Evolutionary conservation across 2,797 vertebrate genomes (phyloP).

Genomic region (Siniperca undulata): DNA sequence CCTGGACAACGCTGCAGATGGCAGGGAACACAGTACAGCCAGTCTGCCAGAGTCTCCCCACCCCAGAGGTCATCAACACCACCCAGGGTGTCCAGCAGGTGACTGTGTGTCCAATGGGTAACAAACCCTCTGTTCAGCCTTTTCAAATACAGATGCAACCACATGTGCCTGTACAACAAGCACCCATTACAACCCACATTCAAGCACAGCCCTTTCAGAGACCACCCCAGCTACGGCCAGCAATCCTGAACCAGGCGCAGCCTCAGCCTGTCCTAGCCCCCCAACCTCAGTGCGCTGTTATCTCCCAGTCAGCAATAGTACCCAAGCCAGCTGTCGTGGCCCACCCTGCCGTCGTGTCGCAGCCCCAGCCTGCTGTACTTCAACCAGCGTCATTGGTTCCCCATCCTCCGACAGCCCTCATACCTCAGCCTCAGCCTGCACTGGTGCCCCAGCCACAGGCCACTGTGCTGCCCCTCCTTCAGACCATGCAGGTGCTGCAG

Average conservation of each 20-base stretch:
- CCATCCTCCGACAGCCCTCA: constrained; percentile 79
- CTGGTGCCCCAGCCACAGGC: constrained; percentile 85
- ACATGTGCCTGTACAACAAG: constrained; percentile 79
- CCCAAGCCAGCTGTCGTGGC: constrained; percentile 78
- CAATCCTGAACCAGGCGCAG: constrained; percentile 71
- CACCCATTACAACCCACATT: constrained; percentile 76
- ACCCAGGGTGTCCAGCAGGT: constrained; percentile 81
- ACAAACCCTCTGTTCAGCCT: constrained; percentile 83
- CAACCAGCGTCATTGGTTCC: constrained; percentile 79
- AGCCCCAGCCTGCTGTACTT: constrained; percentile 79
- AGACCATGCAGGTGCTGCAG: constrained; percentile 97
- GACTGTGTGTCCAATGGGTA: constrained; percentile 82
- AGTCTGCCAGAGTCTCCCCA: constrained; percentile 85
- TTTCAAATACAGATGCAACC: constrained; percentile 87
- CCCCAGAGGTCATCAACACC: constrained; percentile 76
- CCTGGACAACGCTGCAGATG: constrained; percentile 97
- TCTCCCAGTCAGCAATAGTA: constrained; percentile 78
- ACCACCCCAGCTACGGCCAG: constrained; percentile 73
- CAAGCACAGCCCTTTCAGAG: constrained; percentile 77
- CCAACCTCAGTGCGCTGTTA: constrained; percentile 78
- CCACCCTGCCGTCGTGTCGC: constrained; percentile 73
- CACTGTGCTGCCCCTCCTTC: constrained; percentile 91
- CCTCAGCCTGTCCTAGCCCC: constrained; percentile 68
- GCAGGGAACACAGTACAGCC: constrained; percentile 96
- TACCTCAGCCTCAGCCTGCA: constrained; percentile 79